These are phyloP conservation scores for Conus canariensis DNA, from an alignment of 2,888 invertebrate genomes.

Conservation along the genomic window DNA sequence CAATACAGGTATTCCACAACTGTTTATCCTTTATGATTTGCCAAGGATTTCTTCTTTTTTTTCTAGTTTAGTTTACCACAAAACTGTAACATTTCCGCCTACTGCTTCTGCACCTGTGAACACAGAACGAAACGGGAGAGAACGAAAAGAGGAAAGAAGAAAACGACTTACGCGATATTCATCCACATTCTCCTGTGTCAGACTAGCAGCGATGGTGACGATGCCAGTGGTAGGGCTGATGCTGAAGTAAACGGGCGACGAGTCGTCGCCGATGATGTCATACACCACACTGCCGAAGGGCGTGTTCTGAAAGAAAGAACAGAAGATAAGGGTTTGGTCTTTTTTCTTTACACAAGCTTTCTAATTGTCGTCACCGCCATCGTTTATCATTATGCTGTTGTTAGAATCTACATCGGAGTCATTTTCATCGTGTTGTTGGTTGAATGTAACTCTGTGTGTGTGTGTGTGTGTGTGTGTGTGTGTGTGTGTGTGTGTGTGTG, in stretches of 20 bases:
- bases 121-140: background rate
- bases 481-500: background rate
- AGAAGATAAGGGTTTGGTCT: no score
- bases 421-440: background rate
- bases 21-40: no score
- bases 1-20: no score
- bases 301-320: constrained; percentile 50
- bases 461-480: constrained; percentile 1
- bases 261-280: constrained; percentile 71
- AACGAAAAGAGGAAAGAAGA: no score
- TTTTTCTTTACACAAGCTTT: no score
- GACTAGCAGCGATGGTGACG: constrained; percentile 61
- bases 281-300: constrained; percentile 68
- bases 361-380: background rate
- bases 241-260: constrained; percentile 66
- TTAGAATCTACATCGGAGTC: background rate
- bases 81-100: no score
- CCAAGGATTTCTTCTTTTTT: no score
- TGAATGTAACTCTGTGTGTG: background rate
- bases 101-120: no score
- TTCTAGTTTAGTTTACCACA: no score
- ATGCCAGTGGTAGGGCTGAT: constrained; percentile 60
- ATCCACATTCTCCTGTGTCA: constrained; percentile 60
- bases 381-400: background rate
- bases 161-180: constrained; percentile 60